These are phyloP conservation scores for Lepidocolaptes lacrymiger DNA, from an alignment of 2,797 vertebrate species.

Conservation along the genomic window DNA sequence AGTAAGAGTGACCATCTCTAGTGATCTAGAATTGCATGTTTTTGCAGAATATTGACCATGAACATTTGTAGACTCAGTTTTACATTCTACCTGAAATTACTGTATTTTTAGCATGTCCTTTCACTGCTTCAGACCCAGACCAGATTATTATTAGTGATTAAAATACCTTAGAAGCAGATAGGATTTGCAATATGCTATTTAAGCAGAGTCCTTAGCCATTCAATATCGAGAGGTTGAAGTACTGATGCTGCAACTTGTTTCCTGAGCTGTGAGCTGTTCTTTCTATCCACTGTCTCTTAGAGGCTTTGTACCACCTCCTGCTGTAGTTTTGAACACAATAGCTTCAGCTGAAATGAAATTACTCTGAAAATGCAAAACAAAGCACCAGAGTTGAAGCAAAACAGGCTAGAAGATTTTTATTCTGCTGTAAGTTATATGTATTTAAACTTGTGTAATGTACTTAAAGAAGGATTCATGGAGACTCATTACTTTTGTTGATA, in stretches of 20 bases:
- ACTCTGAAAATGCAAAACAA: neutral
- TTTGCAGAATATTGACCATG: neutral
- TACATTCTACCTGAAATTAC: neutral
- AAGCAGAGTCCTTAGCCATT: neutral
- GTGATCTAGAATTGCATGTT: neutral
- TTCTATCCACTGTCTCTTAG: neutral
- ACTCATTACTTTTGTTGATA: neutral
- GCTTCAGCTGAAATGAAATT: neutral
- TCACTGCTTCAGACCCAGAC: neutral
- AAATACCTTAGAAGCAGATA: neutral
- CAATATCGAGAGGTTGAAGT: neutral
- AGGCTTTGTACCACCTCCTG: neutral
- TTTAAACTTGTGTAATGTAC: neutral
- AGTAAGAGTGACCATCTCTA: neutral
- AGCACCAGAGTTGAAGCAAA: neutral
- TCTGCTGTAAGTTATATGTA: neutral
- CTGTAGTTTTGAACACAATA: neutral
- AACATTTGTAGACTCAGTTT: neutral
- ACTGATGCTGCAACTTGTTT: neutral
- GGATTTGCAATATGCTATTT: neutral
- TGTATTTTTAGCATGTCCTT: neutral
- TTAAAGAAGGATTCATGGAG: neutral
- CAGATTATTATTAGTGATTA: neutral
- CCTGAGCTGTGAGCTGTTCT: neutral
- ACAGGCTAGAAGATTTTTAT: neutral